phyloP scores from a whole-genome alignment of 2,888 invertebrate genomes.

The Chelonus formosanus region DNA sequence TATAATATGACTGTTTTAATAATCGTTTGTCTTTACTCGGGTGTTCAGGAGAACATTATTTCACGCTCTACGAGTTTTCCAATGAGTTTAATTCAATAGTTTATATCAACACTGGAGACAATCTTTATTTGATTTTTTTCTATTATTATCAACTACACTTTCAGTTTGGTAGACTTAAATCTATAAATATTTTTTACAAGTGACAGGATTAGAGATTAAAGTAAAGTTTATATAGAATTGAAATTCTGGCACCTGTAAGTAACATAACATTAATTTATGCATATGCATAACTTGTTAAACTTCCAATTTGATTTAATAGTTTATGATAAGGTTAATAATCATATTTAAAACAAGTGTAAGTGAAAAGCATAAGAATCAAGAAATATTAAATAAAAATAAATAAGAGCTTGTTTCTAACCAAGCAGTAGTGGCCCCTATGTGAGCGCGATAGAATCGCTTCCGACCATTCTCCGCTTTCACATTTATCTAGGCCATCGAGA shows the following conservation, averaged over 20 bases:
- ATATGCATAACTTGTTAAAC: too few relatives aligned
- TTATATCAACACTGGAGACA: not conserved
- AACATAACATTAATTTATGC: too few relatives aligned
- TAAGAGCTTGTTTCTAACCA: slow-evolving; percentile 22
- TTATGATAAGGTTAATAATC: too few relatives aligned
- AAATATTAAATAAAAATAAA: slow-evolving; percentile 9
- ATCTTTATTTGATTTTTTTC: not conserved
- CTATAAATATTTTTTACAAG: too few relatives aligned
- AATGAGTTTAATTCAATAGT: slow-evolving; percentile 7
- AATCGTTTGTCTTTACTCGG: slow-evolving; percentile 35
- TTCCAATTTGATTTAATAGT: too few relatives aligned
- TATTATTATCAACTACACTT: not conserved
- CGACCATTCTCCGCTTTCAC: slow-evolving; percentile 36
- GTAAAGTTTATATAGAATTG: too few relatives aligned
- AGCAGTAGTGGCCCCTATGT: slow-evolving; percentile 17
- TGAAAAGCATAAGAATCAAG: not conserved
- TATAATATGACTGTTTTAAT: slow-evolving; percentile 35
- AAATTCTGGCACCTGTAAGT: too few relatives aligned
- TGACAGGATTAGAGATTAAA: too few relatives aligned
- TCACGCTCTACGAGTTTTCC: slow-evolving; percentile 42
- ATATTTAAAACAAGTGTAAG: not conserved
- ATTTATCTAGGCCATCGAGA: slow-evolving; percentile 37
- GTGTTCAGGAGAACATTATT: slow-evolving; percentile 38
- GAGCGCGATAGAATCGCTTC: slow-evolving; percentile 33
- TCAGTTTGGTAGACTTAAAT: too few relatives aligned